A percentile compares a stretch with the other conserved stretches of the same genome.
Evolutionary conservation across 2,888 invertebrate species (phyloP).

Genomic region (Leptogaster cylindrica): DNA sequence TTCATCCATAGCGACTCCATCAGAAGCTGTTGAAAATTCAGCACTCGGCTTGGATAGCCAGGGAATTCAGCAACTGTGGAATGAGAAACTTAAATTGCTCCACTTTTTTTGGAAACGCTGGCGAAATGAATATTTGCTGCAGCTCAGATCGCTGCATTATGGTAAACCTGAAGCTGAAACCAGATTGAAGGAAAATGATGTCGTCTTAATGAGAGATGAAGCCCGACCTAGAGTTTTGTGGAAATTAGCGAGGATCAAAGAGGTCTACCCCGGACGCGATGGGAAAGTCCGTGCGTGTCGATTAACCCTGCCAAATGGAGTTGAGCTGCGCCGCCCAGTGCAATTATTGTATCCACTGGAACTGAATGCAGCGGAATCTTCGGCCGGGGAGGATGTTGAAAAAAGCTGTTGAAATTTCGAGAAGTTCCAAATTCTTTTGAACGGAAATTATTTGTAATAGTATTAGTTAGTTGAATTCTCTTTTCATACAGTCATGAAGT

Average conservation of each 20-base stretch:
- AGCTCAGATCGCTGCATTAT: neutral
- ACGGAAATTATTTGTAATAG: no score
- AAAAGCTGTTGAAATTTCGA: no score
- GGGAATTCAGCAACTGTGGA: neutral
- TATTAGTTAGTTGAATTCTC: no score
- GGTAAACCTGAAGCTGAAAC: neutral
- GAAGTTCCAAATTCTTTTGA: no score
- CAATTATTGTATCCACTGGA: neutral
- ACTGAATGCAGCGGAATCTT: neutral
- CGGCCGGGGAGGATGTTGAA: neutral
- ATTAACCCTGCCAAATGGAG: neutral
- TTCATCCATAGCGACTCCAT: neutral
- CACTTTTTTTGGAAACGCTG: neutral
- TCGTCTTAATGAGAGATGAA: neutral
- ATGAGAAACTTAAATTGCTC: neutral
- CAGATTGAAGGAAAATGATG: neutral
- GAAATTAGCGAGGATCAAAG: neutral
- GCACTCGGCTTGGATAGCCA: neutral
- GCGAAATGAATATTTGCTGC: neutral
- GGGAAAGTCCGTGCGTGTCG: neutral
- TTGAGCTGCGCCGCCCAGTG: neutral
- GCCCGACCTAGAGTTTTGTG: neutral
- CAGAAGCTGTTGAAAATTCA: neutral
- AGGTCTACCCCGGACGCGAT: neutral
- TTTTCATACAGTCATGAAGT: no score